phyloP scores from a whole-genome alignment of 2,888 invertebrate species.

The Papilio gigon region DNA sequence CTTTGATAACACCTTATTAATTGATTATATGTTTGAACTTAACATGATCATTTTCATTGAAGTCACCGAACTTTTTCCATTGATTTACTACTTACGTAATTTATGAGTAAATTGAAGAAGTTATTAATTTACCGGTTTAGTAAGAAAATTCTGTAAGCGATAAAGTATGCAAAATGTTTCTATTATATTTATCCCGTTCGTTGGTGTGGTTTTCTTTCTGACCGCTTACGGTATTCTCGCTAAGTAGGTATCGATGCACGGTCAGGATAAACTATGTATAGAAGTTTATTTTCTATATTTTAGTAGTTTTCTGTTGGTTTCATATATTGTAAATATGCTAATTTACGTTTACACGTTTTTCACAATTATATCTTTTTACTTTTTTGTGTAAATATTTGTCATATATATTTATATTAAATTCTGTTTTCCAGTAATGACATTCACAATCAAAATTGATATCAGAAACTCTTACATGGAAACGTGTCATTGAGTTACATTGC shows the following conservation, averaged over 20 bases:
- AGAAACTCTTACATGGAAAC: background rate
- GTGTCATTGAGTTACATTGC: background rate
- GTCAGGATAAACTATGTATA: background rate
- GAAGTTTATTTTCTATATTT: background rate
- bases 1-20: no score
- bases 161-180: conserved; percentile 6
- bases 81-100: background rate
- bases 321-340: no score
- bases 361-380: no score
- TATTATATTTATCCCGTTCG: conserved; percentile 21
- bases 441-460: no score
- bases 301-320: background rate
- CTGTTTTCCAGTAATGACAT: no score
- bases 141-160: background rate
- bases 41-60: background rate
- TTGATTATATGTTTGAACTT: no score
- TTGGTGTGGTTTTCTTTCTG: conserved; percentile 17
- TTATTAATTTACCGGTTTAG: conserved; percentile 1
- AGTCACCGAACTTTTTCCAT: background rate
- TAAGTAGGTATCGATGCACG: background rate
- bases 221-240: conserved; percentile 20
- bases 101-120: background rate
- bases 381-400: no score
- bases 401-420: no score
- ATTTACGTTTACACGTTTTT: no score